phyloP scores from a whole-genome alignment of 2,888 invertebrate species.

The Aricia artaxerxes region DNA sequence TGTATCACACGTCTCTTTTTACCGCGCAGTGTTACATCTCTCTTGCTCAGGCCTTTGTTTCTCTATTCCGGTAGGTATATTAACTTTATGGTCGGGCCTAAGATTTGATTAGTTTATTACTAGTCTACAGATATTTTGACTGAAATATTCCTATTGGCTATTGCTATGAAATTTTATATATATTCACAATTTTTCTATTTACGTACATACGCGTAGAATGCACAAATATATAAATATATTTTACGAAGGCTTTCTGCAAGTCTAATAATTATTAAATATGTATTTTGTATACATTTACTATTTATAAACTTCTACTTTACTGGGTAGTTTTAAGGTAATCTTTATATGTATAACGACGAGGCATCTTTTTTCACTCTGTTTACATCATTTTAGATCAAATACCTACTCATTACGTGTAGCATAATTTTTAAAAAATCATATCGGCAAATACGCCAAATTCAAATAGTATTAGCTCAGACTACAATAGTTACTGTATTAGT shows the following conservation, averaged over 20 bases:
- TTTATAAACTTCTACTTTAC: slow-evolving; percentile 10
- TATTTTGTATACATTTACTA: slow-evolving; percentile 25
- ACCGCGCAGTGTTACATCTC: no score
- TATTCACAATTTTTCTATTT: slow-evolving; percentile 13
- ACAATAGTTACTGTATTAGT: background rate
- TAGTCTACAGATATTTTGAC: background rate
- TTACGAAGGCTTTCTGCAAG: slow-evolving; percentile 6
- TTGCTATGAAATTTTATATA: slow-evolving; percentile 15
- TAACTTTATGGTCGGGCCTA: background rate
- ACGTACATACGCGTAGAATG: background rate
- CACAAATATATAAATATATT: background rate
- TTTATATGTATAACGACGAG: background rate
- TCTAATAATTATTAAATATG: background rate
- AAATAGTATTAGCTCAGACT: background rate
- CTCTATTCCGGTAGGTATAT: no score
- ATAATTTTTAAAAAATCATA: background rate
- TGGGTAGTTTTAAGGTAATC: background rate
- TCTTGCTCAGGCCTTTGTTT: no score
- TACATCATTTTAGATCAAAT: background rate
- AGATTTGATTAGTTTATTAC: no score
- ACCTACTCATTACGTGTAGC: background rate
- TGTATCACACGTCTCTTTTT: no score
- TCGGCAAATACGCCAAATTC: background rate
- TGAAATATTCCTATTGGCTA: background rate
- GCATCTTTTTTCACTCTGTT: background rate